Conservation (phyloP, 2,888 invertebrate species). For the Drosophila kanekoi region DNA sequence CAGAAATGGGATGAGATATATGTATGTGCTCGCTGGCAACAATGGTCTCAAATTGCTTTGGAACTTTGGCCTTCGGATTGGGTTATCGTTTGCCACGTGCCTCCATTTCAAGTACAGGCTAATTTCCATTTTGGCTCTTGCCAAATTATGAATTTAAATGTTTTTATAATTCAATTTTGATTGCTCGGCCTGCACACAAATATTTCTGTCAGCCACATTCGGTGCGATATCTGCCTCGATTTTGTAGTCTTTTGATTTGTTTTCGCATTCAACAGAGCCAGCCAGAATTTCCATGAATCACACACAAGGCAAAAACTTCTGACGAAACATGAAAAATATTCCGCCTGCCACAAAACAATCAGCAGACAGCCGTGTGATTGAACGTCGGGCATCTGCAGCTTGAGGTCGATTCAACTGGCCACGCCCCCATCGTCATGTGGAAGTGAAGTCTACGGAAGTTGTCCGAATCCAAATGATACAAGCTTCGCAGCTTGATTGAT, state of each 20-base stretch:
- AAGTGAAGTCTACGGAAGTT: slow-evolving; percentile 7
- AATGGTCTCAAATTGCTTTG: slow-evolving; percentile 8
- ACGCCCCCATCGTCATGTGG: slow-evolving; percentile 6
- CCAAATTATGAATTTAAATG: slow-evolving; percentile 60
- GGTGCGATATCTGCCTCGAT: slow-evolving; percentile 34
- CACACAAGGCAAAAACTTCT: slow-evolving; percentile 40
- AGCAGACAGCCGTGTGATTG: slow-evolving; percentile 37
- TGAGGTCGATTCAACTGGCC: slow-evolving; percentile 5
- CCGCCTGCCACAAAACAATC: slow-evolving; percentile 25
- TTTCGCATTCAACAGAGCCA: slow-evolving; percentile 32
- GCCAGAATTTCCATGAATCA: slow-evolving; percentile 59
- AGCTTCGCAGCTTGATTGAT: slow-evolving; percentile 41
- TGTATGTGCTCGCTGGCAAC: neutral
- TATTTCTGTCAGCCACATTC: slow-evolving; percentile 52
- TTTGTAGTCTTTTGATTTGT: slow-evolving; percentile 47
- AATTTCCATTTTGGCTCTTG: slow-evolving; percentile 32
- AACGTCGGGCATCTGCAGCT: slow-evolving; percentile 18
- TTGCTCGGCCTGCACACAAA: slow-evolving; percentile 39
- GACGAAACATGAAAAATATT: slow-evolving; percentile 44
- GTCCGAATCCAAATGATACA: slow-evolving; percentile 5
- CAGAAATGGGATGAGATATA: neutral
- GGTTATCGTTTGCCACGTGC: slow-evolving; percentile 28
- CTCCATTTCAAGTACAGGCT: slow-evolving; percentile 32
- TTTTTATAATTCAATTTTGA: slow-evolving; percentile 65
- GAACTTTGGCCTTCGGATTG: slow-evolving; percentile 11